phyloP scores from a whole-genome alignment of 2,888 invertebrate species.

The Conchocele bisecta region DNA sequence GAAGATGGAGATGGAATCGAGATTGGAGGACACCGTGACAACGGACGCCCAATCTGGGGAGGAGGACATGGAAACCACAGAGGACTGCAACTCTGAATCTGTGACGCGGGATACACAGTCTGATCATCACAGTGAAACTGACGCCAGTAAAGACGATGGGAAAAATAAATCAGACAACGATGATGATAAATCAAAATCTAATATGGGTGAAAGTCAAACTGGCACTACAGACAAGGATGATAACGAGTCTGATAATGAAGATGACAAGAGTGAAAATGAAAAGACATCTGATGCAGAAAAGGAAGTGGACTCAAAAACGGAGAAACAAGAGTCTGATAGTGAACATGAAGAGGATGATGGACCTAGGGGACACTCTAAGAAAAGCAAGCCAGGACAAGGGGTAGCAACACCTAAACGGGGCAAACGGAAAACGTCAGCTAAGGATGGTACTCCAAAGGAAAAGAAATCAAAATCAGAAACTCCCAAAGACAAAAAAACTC shows the following conservation, averaged over 20 bases:
- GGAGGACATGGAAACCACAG: too few relatives aligned
- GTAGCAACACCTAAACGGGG: conserved; percentile 21
- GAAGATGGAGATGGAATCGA: conserved; percentile 4
- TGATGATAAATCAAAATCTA: conserved; percentile 6
- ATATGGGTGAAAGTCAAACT: conserved; percentile 4
- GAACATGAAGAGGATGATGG: conserved; percentile 8
- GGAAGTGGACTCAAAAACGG: conserved; percentile 19
- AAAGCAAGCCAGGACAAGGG: conserved; percentile 33
- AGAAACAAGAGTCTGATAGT: conserved; percentile 6
- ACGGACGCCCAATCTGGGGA: too few relatives aligned
- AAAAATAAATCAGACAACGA: conserved; percentile 17
- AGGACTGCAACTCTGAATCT: too few relatives aligned
- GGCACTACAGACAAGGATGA: neutral
- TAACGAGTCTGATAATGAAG: conserved; percentile 10
- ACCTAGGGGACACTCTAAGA: conserved; percentile 30
- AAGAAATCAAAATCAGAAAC: conserved; percentile 42
- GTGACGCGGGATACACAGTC: too few relatives aligned
- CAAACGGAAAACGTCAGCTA: conserved; percentile 31
- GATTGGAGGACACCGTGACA: too few relatives aligned
- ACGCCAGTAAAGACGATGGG: too few relatives aligned
- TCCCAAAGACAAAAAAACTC: conserved; percentile 23
- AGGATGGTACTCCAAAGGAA: conserved; percentile 30
- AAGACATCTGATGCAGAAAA: conserved; percentile 1
- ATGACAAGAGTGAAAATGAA: conserved; percentile 1
- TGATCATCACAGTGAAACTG: too few relatives aligned